A percentile compares a stretch with the other conserved stretches of the same genome.
These are phyloP conservation scores for Acronicta psi DNA, from an alignment of 2,888 invertebrate genomes.

Conservation along the genomic window DNA sequence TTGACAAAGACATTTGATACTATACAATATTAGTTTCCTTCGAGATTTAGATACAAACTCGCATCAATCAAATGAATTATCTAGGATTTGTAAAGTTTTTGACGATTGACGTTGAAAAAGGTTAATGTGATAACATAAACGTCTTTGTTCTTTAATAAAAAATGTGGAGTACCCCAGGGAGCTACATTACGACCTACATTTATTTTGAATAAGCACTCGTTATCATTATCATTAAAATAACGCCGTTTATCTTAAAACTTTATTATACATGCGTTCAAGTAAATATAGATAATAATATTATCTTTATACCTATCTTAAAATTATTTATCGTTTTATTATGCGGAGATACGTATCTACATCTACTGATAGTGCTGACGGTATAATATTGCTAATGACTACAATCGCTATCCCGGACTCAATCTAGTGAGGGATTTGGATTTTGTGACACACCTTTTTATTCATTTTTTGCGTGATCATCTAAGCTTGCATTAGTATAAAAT, in stretches of 20 bases:
- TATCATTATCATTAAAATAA: conserved; percentile 30
- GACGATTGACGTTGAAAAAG: not conserved
- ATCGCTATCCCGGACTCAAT: conserved; percentile 21
- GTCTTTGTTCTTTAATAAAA: not conserved
- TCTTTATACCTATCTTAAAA: conserved; percentile 14
- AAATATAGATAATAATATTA: conserved; percentile 37
- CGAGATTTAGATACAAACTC: not conserved
- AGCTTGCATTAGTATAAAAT: too few relatives aligned
- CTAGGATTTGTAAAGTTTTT: conserved; percentile 3
- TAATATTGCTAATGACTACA: conserved; percentile 6
- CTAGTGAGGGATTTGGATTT: too few relatives aligned
- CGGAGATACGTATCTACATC: conserved; percentile 14
- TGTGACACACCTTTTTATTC: too few relatives aligned
- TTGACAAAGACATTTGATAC: conserved; percentile 4
- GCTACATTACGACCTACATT: conserved; percentile 31
- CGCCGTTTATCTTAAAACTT: conserved; percentile 37
- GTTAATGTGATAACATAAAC: conserved; percentile 1
- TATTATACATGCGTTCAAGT: conserved; percentile 28
- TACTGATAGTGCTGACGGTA: conserved; percentile 20
- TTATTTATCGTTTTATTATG: conserved; percentile 26
- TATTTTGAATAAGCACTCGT: conserved; percentile 20
- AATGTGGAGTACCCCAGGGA: conserved; percentile 23
- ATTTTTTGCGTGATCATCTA: too few relatives aligned
- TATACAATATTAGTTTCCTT: not conserved
- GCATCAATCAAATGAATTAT: not conserved